Base-by-base conservation (phyloP, 1,140 invertebrate genomes). In the Aporrectodea caliginosa region DNA sequence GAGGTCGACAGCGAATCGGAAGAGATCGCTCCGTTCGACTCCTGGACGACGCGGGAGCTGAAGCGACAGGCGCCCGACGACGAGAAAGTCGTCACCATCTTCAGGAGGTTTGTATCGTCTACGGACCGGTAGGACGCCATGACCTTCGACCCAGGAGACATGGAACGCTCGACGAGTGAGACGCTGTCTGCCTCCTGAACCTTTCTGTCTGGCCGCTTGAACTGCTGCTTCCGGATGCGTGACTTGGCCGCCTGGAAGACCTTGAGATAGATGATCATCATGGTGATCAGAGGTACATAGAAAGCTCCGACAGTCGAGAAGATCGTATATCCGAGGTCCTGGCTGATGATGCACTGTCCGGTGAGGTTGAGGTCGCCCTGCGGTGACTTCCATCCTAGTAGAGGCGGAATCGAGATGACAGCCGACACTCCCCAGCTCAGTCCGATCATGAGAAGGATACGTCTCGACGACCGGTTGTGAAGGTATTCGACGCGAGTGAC, bases 391-490 rank as follows among this genome's bases (percentile, higher is more conserved):
- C 86, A 88, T 1, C 86, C 86, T 69, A 98, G 90, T 33, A 95
- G 88, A 0, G 95, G 95, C 0, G 94, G 94, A 70, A 97, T 92
- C 80, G 94, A 96, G 16, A 97, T 94, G 1, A 95, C 86, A 84
- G 94, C 92, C 22, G 95, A 92, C 0, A 94, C 92, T 6, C 92
- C 86, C 96, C 96, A 98, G 6, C 97, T 94, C 16, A 94, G 88
- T 69, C 93, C 91, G 75, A 99, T 95, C 93, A 99, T 95, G 30
- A 92, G 90, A 81, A 94, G 92, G 84, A 99, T 98, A 82, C 91
- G 90, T 79, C 84, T 83, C 71, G 93, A 91, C 84, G 93, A 95
- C 83, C 95, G 90, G 69, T 93, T 93, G 87, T 95, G 93, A 83
- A 96, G 95, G 90, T 98, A 98, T 90, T 96, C 95, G 77, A 98